Percentiles rank a stretch among this genome's conserved stretches.
phyloP scores from a whole-genome alignment of 2,888 invertebrate species.

The Pristionchus arcanus region DNA sequence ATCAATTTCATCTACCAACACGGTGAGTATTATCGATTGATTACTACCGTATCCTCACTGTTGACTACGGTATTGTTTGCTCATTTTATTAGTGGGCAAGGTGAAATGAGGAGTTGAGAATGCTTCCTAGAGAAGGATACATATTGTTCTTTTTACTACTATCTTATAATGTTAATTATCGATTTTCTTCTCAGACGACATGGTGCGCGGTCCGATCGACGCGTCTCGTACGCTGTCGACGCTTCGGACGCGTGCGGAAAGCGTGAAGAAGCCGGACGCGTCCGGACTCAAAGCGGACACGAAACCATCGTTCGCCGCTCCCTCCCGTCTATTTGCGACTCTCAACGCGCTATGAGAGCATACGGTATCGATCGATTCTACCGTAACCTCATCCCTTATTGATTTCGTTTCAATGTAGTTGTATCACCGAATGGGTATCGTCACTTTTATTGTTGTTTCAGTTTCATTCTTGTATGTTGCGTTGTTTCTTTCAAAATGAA shows the following conservation, averaged over 20 bases:
- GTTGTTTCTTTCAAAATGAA: not conserved
- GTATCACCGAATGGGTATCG: slow-evolving; percentile 21
- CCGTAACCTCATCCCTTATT: not conserved
- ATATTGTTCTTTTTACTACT: not conserved
- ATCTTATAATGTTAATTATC: not conserved
- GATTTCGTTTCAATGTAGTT: not conserved
- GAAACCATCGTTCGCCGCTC: slow-evolving; percentile 38
- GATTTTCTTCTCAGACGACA: slow-evolving; percentile 54
- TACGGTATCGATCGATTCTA: not conserved
- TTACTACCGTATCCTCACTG: not conserved
- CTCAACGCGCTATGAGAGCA: slow-evolving; percentile 29
- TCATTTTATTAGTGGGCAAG: not conserved
- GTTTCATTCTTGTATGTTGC: slow-evolving; percentile 29
- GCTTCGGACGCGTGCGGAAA: slow-evolving; percentile 40
- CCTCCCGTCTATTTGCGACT: slow-evolving; percentile 43
- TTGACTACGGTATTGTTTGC: not conserved
- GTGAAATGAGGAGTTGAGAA: no score
- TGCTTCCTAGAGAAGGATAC: no score
- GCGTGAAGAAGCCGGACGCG: not conserved
- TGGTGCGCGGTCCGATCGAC: slow-evolving; percentile 48
- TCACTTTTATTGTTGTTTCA: not conserved
- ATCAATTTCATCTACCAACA: slow-evolving; percentile 47
- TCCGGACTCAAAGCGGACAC: slow-evolving; percentile 10
- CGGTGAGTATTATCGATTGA: slow-evolving; percentile 32
- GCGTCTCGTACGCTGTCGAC: slow-evolving; percentile 52